Evolutionary conservation across 1,140 invertebrate species (phyloP), one percentile per base, ranked within the genome.

Genomic region (Heterodera schachtii): DNA sequence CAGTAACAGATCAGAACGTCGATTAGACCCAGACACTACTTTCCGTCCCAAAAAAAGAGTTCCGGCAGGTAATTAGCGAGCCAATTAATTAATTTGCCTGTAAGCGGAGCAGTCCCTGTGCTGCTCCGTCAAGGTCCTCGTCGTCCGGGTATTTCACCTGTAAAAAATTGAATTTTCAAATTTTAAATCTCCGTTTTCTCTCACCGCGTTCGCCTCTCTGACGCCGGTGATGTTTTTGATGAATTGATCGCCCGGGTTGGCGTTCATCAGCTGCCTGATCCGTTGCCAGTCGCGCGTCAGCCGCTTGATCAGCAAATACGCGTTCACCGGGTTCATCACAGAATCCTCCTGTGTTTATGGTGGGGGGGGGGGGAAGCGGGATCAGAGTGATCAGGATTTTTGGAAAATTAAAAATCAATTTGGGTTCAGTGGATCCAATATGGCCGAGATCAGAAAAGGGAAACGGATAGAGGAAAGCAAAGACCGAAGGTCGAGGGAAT

Each of bases 31-130:
- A n/a, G n/a, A n/a, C n/a, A n/a, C n/a, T n/a, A n/a, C n/a, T n/a
- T n/a, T n/a, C n/a, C n/a, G n/a, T n/a, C n/a, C n/a, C n/a, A 0
- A 60, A 60, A 60, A 60, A 60, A 60, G 5, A 16, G 3, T 19
- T 60, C 13, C 19, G 57, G 47, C 66, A 69, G n/a, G n/a, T n/a
- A n/a, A n/a, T n/a, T n/a, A n/a, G n/a, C n/a, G n/a, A n/a, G n/a
- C n/a, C n/a, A n/a, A n/a, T n/a, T n/a, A 60, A 60, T 19, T 19
- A 2, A 5, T 64, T 11, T 64, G 13, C 69, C 69, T 99, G 97
- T n/a, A 99, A 92, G 80, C 97, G 92, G 83, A 96, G 94, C 75
- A 99, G 91, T 13, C 96, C 97, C 73, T 94, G 93, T 6, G 96
- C 96, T 8, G 96, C 96, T 1, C 97, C 97, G 87, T 93, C 94